These are phyloP conservation scores for Spondyliosoma cantharus DNA, from an alignment of 2,797 vertebrate genomes.

Conservation along the genomic window DNA sequence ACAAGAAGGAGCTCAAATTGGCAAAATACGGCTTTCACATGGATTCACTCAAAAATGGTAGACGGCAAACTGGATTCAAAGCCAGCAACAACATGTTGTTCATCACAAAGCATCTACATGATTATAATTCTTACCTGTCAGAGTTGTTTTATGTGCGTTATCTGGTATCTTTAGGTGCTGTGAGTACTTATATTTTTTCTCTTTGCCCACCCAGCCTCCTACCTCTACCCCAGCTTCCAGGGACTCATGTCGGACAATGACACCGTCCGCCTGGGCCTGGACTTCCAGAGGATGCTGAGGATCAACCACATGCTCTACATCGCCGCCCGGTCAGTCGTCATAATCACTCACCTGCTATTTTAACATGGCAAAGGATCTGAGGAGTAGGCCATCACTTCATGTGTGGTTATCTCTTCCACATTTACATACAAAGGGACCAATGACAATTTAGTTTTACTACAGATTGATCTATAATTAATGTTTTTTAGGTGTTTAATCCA, in stretches of 20 bases:
- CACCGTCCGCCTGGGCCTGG: constrained; percentile 89
- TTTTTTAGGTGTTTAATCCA: neutral
- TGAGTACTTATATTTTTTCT: neutral
- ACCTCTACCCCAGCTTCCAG: constrained; percentile 88
- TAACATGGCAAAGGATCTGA: constrained; percentile 12
- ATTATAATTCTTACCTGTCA: no score
- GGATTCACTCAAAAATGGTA: no score
- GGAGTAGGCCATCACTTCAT: no score
- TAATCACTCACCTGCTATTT: constrained; percentile 13
- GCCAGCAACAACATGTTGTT: no score
- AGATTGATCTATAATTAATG: neutral
- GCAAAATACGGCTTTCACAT: no score
- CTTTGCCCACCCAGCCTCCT: constrained; percentile 73
- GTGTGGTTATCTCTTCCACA: no score
- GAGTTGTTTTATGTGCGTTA: neutral
- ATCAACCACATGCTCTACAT: constrained; percentile 93
- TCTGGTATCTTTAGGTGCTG: neutral
- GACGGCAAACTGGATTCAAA: no score
- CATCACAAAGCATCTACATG: no score
- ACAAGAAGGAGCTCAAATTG: neutral
- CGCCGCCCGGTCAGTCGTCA: constrained; percentile 89
- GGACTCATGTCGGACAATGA: constrained; percentile 90
- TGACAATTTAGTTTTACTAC: no score
- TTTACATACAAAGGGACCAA: no score
- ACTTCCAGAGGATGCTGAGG: constrained; percentile 93